phyloP scores from a whole-genome alignment of 2,113 vertebrate species.

The Kryptolebias marmoratus region DNA sequence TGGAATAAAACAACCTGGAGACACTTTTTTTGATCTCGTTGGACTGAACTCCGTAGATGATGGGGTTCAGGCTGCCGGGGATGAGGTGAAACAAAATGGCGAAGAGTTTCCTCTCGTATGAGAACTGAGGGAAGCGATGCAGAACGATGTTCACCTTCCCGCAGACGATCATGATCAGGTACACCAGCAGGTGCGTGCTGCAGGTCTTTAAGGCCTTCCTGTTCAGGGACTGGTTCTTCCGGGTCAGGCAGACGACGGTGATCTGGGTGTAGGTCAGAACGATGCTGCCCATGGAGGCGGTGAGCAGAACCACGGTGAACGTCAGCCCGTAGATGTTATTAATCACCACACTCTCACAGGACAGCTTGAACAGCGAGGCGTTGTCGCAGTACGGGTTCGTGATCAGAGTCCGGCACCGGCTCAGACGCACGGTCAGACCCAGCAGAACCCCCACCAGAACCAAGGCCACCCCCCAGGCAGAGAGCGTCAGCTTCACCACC shows the following conservation, averaged over 20 bases:
- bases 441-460: slow-evolving; percentile 56
- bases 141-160: slow-evolving; percentile 16
- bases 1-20: neutral
- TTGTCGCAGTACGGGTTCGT: slow-evolving; percentile 62
- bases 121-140: slow-evolving; percentile 54
- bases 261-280: slow-evolving; percentile 61
- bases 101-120: slow-evolving; percentile 38
- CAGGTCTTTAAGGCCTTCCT: slow-evolving; percentile 70
- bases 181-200: slow-evolving; percentile 57
- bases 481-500: slow-evolving; percentile 52
- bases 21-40: slow-evolving; percentile 46
- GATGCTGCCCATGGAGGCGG: slow-evolving; percentile 54
- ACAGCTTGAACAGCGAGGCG: slow-evolving; percentile 48
- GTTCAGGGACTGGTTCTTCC: slow-evolving; percentile 60
- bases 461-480: slow-evolving; percentile 59
- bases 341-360: slow-evolving; percentile 59
- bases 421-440: slow-evolving; percentile 56
- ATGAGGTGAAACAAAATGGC: slow-evolving; percentile 51
- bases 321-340: slow-evolving; percentile 63
- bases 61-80: slow-evolving; percentile 57
- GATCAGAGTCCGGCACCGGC: slow-evolving; percentile 58
- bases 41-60: slow-evolving; percentile 65
- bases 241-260: slow-evolving; percentile 51
- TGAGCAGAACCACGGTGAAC: slow-evolving; percentile 48
- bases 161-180: slow-evolving; percentile 47